Evolutionary conservation across 2,888 invertebrate species (phyloP), one percentile per base, ranked within the genome.

Genomic region (Nysson spinosus): DNA sequence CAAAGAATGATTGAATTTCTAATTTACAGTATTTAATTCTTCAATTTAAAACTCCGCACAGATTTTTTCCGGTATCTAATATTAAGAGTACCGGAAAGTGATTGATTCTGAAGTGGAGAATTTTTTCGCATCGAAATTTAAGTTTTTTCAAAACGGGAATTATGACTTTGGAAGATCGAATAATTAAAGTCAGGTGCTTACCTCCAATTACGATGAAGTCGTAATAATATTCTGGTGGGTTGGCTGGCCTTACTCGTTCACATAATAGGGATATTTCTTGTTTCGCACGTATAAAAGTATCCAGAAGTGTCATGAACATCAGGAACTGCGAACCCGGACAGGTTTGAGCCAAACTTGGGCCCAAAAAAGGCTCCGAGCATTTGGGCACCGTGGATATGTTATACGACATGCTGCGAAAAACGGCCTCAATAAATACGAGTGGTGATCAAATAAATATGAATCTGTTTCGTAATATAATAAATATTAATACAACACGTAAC

Each of bases 121-220:
- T n/a, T n/a, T n/a, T n/a, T n/a, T n/a, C n/a, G n/a, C n/a, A n/a
- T n/a, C n/a, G n/a, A n/a, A n/a, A n/a, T n/a, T n/a, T n/a, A n/a
- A n/a, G n/a, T n/a, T n/a, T n/a, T n/a, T n/a, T n/a, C n/a, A n/a
- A n/a, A n/a, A n/a, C n/a, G n/a, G n/a, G n/a, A n/a, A n/a, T n/a
- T n/a, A n/a, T n/a, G n/a, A n/a, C n/a, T n/a, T n/a, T n/a, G n/a
- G n/a, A n/a, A n/a, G n/a, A n/a, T n/a, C n/a, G n/a, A n/a, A n/a
- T 7, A 17, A 7, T 24, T 4, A 19, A 30, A 6, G 28, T 28
- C 14, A 5, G n/a, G n/a, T 73, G 82, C 86, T 82, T 54, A 86
- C 86, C 92, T 0, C 92, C 93, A 7, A 91, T 87, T 4, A 92
- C 92, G 22, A 92, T 89, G 76, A 92, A 93, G 80, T 93, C 93